phyloP scores from a whole-genome alignment of 2,113 vertebrate species.

The Elephantulus edwardii region DNA sequence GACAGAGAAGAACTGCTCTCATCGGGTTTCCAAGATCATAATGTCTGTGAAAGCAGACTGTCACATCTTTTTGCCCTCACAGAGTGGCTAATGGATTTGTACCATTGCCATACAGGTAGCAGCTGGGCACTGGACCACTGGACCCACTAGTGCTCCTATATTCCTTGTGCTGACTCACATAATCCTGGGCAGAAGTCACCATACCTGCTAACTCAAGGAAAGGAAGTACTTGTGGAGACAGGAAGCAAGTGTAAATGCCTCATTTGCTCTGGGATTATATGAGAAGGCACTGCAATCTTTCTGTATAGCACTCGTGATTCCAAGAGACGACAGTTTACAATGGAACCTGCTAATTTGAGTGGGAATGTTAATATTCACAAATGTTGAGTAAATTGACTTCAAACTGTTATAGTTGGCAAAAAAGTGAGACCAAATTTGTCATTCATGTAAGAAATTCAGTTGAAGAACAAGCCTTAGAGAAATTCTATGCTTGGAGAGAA shows the following conservation, averaged over 20 bases:
- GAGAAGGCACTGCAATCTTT: background rate
- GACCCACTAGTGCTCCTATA: background rate
- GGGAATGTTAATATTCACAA: background rate
- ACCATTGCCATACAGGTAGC: background rate
- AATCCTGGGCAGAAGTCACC: conserved; percentile 83
- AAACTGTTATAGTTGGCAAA: background rate
- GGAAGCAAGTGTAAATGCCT: background rate
- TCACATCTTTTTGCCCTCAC: background rate
- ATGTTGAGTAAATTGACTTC: background rate
- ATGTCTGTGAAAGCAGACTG: background rate
- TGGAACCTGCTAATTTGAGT: background rate
- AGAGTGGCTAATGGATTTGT: background rate
- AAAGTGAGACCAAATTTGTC: background rate
- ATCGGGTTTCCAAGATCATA: background rate
- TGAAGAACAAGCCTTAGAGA: background rate
- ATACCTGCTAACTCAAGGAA: conserved; percentile 78
- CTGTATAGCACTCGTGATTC: background rate
- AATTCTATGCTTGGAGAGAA: background rate
- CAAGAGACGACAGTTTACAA: background rate
- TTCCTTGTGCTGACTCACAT: conserved; percentile 64
- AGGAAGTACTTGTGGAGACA: background rate
- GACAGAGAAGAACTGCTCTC: background rate
- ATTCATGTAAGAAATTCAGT: background rate
- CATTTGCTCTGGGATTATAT: background rate
- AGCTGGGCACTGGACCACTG: background rate